Evolutionary conservation across 2,888 invertebrate genomes (phyloP), one percentile per base, ranked within the genome.

Genomic region (Hyalella azteca): DNA sequence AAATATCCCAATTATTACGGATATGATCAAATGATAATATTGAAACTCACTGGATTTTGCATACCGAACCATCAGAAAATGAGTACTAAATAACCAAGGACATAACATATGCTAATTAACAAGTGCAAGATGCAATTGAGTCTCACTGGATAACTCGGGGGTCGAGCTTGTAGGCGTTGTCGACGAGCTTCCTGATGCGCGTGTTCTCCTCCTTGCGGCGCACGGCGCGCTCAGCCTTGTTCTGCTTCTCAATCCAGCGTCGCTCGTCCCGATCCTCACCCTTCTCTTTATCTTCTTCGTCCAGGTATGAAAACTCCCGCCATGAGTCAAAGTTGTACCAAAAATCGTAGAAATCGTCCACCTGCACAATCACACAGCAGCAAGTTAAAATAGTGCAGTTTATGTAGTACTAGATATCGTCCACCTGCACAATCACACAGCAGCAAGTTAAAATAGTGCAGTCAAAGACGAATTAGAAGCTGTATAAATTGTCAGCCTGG

Each of bases 311-410:
- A 89, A 94, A 99, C 88, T 99, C 99, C 83, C 99, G 91, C 99
- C 99, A 99, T 0, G 98, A 98, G 85, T 97, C 96, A 89, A 98
- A 99, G 86, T 96, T 93, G 88, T 95, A 98, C 99, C 99, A 99
- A 88, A 98, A 99, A 22, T 94, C 93, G 88, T 99, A 99, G 89
- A 99, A 99, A 73, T 77, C 50, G 49, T 85, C 84, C 5, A 85
- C 85, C 80, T 85, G 81, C 7, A 59, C 7, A 26, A 9, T 22
- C 7, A 22, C 9, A 26, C 9, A 15, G 59, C n/a, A n/a, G n/a
- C 13, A n/a, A 26, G 59, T 22, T 22, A 59, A 11, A 15, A 15
- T 22, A 26, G n/a, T n/a, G n/a, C n/a, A n/a, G n/a, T n/a, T n/a
- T n/a, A n/a, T n/a, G n/a, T n/a, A n/a, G n/a, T n/a, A n/a, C n/a